Evolutionary conservation across 2,113 vertebrate species (phyloP).

Genomic region (Rhabdomys dilectus): DNA sequence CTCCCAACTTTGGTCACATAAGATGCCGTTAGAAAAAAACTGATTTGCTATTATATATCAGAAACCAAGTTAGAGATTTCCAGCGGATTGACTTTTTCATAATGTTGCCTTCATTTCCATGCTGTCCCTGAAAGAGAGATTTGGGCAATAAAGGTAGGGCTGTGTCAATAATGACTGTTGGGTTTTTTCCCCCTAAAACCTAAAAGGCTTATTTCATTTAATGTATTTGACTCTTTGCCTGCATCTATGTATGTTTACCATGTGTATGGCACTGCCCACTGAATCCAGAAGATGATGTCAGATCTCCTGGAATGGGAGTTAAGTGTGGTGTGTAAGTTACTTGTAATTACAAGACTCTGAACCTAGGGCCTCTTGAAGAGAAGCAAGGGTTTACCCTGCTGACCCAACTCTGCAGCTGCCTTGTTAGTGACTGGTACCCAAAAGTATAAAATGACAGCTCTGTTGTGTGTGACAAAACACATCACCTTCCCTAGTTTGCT

Average conservation of each 20-base stretch:
- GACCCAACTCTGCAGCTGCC: neutral
- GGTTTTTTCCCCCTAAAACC: too few relatives aligned
- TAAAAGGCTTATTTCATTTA: neutral
- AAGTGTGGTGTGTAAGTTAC: too few relatives aligned
- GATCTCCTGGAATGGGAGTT: neutral
- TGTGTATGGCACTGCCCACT: neutral
- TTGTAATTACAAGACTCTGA: too few relatives aligned
- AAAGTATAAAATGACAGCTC: neutral
- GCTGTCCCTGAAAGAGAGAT: neutral
- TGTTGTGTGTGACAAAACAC: neutral
- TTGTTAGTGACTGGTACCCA: neutral
- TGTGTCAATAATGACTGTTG: neutral
- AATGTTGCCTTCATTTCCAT: conserved; percentile 28
- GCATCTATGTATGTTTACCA: neutral
- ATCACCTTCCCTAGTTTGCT: neutral
- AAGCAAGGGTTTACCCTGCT: neutral
- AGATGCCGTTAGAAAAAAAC: conserved; percentile 68
- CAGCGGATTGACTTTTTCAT: conserved; percentile 28
- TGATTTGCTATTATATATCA: conserved; percentile 78
- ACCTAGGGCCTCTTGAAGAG: too few relatives aligned
- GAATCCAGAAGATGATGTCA: too few relatives aligned
- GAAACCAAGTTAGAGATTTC: conserved; percentile 72
- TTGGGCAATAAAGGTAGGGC: neutral
- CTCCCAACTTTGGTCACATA: conserved; percentile 70
- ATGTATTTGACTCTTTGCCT: too few relatives aligned